Percentiles rank a stretch among this genome's conserved stretches.
phyloP scores from a whole-genome alignment of 2,888 invertebrate genomes.

The Tenthredo distinguenda region DNA sequence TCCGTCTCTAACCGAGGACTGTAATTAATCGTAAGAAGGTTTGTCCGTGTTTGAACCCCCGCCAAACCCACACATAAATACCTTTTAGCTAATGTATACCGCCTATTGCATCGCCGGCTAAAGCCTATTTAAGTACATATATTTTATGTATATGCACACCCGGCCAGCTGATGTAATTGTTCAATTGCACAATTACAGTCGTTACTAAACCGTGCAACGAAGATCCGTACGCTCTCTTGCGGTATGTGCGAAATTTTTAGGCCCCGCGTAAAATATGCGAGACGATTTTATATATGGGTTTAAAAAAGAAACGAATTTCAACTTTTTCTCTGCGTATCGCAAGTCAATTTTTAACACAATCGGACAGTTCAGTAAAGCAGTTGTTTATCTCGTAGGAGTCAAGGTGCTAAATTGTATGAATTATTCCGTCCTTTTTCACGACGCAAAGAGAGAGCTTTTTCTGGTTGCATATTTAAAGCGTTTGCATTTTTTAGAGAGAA shows the following conservation, averaged over 20 bases:
- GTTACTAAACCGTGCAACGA: background rate
- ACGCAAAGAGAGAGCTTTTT: background rate
- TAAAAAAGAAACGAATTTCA: background rate
- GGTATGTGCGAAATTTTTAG: background rate
- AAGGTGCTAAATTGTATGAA: background rate
- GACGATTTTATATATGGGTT: background rate
- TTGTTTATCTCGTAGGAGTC: background rate
- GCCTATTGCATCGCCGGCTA: background rate
- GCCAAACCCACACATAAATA: background rate
- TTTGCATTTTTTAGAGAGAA: background rate
- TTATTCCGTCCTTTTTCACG: background rate
- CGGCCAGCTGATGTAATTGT: conserved; percentile 8
- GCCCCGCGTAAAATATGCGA: background rate
- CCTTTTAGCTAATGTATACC: background rate
- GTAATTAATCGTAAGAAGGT: conserved; percentile 15
- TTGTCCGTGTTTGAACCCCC: background rate
- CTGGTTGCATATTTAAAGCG: background rate
- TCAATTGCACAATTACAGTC: background rate
- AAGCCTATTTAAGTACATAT: background rate
- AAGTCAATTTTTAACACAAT: background rate
- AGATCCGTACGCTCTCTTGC: background rate
- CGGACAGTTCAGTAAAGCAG: background rate
- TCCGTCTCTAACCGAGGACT: conserved; percentile 6
- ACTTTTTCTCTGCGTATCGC: background rate
- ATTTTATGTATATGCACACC: background rate